Evolutionary conservation across 2,797 vertebrate genomes (phyloP).

Genomic region (Eutrigla gurnardus): DNA sequence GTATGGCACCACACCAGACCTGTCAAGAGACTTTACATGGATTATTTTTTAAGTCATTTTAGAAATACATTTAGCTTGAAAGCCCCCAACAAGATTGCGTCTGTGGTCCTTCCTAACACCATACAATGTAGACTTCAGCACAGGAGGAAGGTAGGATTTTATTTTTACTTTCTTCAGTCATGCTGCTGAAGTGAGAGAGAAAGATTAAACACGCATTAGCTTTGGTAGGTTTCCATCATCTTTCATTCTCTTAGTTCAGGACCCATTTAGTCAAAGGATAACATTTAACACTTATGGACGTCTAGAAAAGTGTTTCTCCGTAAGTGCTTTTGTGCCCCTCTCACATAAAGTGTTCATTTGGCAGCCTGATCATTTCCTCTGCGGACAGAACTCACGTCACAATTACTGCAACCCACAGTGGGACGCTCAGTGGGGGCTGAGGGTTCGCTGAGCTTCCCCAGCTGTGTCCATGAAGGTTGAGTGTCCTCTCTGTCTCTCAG

Average conservation of each 20-base stretch:
- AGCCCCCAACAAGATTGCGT: background rate
- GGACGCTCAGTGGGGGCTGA: background rate
- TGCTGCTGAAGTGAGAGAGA: background rate
- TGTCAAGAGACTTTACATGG: too few relatives aligned
- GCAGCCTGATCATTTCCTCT: slow-evolving; percentile 23
- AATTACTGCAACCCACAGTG: background rate
- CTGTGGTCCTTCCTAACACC: background rate
- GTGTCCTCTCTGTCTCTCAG: too few relatives aligned
- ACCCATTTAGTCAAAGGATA: background rate
- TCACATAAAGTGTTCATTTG: slow-evolving; percentile 32
- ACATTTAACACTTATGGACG: slow-evolving; percentile 3
- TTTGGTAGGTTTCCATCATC: slow-evolving; percentile 21
- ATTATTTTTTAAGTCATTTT: background rate
- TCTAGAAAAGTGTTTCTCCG: slow-evolving; percentile 1
- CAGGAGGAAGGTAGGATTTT: background rate
- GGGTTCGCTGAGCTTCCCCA: background rate
- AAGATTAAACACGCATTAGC: slow-evolving; percentile 31
- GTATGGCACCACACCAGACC: too few relatives aligned
- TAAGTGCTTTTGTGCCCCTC: slow-evolving; percentile 17
- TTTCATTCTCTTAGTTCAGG: slow-evolving; percentile 19
- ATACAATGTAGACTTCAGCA: background rate
- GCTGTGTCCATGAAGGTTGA: background rate
- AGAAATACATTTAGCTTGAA: background rate
- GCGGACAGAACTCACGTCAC: background rate
- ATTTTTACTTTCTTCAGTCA: background rate